Evolutionary conservation across 2,113 vertebrate species (phyloP), one percentile per base, ranked within the genome.

Genomic region (Cynopterus brachyotis): DNA sequence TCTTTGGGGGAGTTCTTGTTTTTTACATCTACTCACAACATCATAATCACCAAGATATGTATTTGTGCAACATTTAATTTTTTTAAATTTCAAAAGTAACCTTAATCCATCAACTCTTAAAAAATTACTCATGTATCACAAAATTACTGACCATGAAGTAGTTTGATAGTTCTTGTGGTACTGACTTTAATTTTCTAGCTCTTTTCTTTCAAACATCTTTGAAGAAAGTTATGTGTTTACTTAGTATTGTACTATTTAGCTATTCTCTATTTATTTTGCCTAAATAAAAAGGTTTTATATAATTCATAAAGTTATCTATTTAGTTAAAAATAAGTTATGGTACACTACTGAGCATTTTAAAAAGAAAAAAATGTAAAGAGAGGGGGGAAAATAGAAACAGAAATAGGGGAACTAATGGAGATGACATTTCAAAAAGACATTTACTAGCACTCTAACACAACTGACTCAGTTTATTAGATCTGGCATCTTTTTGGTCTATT

Each of bases 391-490:
- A 47, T 16, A 67, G 11, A 85, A 93, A 28, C 11, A 83, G 79
- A 6, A 86, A 35, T 42, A 93, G 24, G 88, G 55, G 35, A 85
- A 73, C 76, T 82, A 94, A 95, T 83, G 15, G 24, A 88, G 5
- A 88, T 86, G 93, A 85, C 86, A 86, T 97, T 95, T 93, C 47
- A 89, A 82, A 95, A 73, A 73, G 78, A 53, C 67, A 94, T 94
- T 96, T 73, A 93, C 47, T 89, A 79, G 62, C 42, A 72, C 22
- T 60, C 40, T 72, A 89, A 67, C 50, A 47, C 2, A 94, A 73
- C 55, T 69, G 24, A 94, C 57, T 85, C 66, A 70, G 67, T 89
- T 89, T 96, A 92, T 78, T 94, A 75, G 9, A 83, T 66, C n/a
- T 92, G 26, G 9, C 19, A 64, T 85, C 66, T 82, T 91, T 87